Conservation (phyloP, 2,797 vertebrate species). For the Coreius guichenoti region DNA sequence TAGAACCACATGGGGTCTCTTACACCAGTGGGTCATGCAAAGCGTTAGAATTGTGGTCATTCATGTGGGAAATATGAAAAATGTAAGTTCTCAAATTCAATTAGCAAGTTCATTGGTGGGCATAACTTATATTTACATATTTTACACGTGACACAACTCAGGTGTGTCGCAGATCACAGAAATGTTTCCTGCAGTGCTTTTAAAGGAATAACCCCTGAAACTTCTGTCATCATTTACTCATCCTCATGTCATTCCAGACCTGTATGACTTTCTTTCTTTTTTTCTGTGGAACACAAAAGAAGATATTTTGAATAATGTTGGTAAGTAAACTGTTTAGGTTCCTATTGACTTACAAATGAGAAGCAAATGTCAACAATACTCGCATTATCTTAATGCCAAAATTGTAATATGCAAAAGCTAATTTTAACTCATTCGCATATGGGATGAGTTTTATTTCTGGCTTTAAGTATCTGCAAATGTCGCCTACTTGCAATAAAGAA, state of each 20-base stretch:
- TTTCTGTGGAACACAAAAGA: not conserved
- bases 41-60: not conserved
- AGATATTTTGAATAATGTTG: not conserved
- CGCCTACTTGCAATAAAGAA: not conserved
- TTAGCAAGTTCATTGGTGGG: constrained; percentile 16
- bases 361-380: not conserved
- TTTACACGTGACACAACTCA: not conserved
- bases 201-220: not conserved
- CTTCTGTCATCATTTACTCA: not conserved
- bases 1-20: not conserved
- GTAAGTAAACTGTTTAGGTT: not conserved
- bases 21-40: not conserved
- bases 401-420: not conserved
- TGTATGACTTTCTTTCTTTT: not conserved
- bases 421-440: not conserved
- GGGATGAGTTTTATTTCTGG: not conserved
- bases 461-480: not conserved
- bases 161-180: not conserved
- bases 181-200: not conserved
- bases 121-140: constrained; percentile 8
- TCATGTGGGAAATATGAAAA: constrained; percentile 28
- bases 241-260: not conserved
- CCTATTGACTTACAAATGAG: no score
- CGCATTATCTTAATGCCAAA: not conserved
- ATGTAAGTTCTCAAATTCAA: constrained; percentile 4